A percentile compares a stretch with the other conserved stretches of the same genome.
These are phyloP conservation scores for Drosophila dives DNA, from an alignment of 2,888 invertebrate species.

Conservation along the genomic window DNA sequence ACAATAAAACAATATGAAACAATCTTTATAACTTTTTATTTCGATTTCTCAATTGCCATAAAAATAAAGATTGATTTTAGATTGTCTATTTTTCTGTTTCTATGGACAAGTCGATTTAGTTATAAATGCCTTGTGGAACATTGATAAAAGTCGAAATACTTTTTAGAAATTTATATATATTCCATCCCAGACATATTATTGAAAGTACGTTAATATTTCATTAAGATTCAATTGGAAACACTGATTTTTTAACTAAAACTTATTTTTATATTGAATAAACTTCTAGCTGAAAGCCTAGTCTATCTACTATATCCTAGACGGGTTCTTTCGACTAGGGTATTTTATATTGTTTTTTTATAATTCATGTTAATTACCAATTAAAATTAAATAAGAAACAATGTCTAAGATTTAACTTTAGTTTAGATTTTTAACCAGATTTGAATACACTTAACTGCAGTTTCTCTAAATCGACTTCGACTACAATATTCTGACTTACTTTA, in stretches of 20 bases:
- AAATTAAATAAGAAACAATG: neutral
- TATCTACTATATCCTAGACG: neutral
- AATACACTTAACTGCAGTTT: neutral
- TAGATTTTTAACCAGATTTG: neutral
- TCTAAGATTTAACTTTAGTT: neutral
- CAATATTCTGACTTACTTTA: neutral
- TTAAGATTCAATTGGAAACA: neutral
- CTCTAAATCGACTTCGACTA: neutral
- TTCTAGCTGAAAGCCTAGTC: fast-evolving
- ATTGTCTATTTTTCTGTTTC: neutral
- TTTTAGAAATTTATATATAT: neutral
- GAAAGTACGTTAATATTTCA: fast-evolving
- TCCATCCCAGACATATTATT: neutral
- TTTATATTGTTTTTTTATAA: neutral
- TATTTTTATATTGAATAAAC: neutral
- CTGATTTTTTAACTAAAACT: fast-evolving
- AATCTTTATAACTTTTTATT: neutral
- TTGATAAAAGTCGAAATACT: too few species aligned
- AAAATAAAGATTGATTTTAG: neutral
- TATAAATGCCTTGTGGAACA: too few species aligned
- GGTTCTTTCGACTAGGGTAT: fast-evolving
- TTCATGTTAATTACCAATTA: neutral
- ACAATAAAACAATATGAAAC: too few species aligned
- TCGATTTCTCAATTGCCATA: neutral
- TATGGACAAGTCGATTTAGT: too few species aligned